phyloP scores from a whole-genome alignment of 2,888 invertebrate species.

The Entomobrya proxima region DNA sequence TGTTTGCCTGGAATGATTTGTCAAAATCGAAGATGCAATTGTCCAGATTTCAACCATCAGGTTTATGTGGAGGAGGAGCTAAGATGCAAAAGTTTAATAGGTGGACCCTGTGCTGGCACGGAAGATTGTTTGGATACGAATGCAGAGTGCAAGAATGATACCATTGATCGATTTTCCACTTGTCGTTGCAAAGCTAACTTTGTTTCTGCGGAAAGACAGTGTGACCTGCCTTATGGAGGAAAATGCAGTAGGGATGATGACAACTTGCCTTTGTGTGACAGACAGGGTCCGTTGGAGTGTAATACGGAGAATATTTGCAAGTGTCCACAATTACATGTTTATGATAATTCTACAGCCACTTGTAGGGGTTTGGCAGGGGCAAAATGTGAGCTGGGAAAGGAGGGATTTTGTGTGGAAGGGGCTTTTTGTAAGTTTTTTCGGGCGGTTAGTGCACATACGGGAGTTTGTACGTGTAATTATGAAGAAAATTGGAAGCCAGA shows the following conservation, averaged over 20 bases:
- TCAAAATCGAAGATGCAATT: not conserved
- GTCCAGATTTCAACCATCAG: not conserved
- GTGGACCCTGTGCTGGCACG: not conserved
- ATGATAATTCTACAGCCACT: not conserved
- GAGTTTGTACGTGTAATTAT: not conserved
- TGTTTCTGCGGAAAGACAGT: not conserved
- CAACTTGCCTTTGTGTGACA: not conserved
- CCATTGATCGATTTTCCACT: too few species aligned
- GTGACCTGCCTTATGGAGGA: constrained; percentile 3
- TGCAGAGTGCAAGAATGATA: not conserved
- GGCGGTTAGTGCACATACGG: not conserved
- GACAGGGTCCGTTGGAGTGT: not conserved
- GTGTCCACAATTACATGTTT: not conserved
- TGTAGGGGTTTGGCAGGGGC: constrained; percentile 22
- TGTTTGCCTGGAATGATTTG: constrained; percentile 18
- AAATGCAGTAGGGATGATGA: not conserved
- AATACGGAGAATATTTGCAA: not conserved
- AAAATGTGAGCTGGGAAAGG: not conserved
- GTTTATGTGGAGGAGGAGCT: not conserved
- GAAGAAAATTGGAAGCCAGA: too few species aligned
- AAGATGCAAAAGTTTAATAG: not conserved
- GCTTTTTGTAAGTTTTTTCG: not conserved
- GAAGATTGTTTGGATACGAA: not conserved
- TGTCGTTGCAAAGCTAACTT: not conserved
- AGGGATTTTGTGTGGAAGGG: constrained; percentile 2